Conservation (phyloP, 2,888 invertebrate species). For the Scaptomyza parva region DNA sequence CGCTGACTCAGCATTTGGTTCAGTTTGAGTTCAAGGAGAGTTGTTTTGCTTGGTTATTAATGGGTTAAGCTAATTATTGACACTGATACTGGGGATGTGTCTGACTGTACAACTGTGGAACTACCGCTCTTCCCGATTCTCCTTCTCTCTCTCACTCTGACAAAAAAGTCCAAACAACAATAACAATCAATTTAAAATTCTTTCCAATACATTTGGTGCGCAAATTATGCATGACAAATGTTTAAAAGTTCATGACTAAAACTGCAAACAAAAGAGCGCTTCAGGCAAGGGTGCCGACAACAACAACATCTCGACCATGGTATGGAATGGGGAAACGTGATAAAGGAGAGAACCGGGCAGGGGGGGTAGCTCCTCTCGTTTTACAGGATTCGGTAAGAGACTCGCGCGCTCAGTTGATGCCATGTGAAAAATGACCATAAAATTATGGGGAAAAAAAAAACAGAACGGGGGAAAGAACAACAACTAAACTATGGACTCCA, state of each 20-base stretch:
- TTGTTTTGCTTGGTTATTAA: slow-evolving; percentile 60
- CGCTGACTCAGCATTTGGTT: slow-evolving; percentile 64
- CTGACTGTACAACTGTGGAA: slow-evolving; percentile 14
- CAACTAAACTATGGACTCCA: slow-evolving; percentile 56
- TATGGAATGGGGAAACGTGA: too few species aligned
- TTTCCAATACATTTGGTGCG: slow-evolving; percentile 81
- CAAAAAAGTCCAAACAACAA: slow-evolving; percentile 49
- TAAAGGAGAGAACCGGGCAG: too few species aligned
- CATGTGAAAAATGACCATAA: slow-evolving; percentile 78
- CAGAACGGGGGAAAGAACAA: slow-evolving; percentile 25
- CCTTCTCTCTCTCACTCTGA: not conserved
- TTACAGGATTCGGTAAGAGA: slow-evolving; percentile 49
- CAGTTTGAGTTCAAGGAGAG: slow-evolving; percentile 5
- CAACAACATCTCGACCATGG: too few species aligned
- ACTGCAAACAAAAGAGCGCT: slow-evolving; percentile 69
- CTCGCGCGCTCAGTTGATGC: slow-evolving; percentile 37
- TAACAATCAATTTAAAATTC: slow-evolving; percentile 81
- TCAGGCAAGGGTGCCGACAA: not conserved
- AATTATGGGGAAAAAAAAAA: slow-evolving; percentile 72
- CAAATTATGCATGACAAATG: slow-evolving; percentile 82
- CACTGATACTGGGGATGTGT: slow-evolving; percentile 53
- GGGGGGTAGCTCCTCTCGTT: not conserved
- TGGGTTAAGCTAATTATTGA: slow-evolving; percentile 80
- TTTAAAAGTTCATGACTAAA: slow-evolving; percentile 79
- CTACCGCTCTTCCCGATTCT: not conserved